Evolutionary conservation across 2,888 invertebrate species (phyloP), one percentile per base, ranked within the genome.

Genomic region (Protula sp.): DNA sequence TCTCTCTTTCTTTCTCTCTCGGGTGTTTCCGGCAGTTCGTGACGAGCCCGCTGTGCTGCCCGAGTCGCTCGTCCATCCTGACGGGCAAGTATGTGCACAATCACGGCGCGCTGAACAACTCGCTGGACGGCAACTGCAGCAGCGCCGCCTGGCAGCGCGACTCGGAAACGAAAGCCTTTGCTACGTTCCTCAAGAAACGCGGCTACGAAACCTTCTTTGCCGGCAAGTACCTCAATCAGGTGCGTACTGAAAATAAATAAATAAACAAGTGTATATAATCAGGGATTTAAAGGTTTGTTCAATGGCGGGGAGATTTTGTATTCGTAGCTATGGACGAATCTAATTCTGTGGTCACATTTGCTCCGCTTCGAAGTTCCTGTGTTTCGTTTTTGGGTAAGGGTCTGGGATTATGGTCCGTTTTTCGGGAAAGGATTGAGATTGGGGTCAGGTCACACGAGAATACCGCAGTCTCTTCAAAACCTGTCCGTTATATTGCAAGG

Each of bases 161-260:
- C 3, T 79, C 84, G 3, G 93, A 94, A 77, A 80, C 81, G 0
- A 78, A 83, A 0, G 87, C 90, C 1, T 87, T 93, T 71, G 89
- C 89, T 0, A 84, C 85, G 0, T 76, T 87, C 47, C 80, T 95
- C 31, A 85, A 89, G 57, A 75, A 83, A 0, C 86, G 86, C 0
- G 84, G 83, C 4, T 95, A 94, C 74, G 85, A 82, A 3, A 94
- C 92, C 0, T 93, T 94, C 77, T 95, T 91, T 78, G 92, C 91
- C 68, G 94, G 95, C 54, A 95, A 95, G 84, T 95, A 95, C 82
- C 83, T 95, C 66, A 95, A 95, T 82, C 85, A 89, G 85, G 93
- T 90, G 74, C 64, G 45, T 27, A 22, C 19, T 38, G 9, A 38
- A 19, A 19, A 9, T 38, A 38, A 14, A 38, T n/a, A n/a, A n/a